Conservation (phyloP, 2,113 vertebrate genomes). For the Pterocles gutturalis region DNA sequence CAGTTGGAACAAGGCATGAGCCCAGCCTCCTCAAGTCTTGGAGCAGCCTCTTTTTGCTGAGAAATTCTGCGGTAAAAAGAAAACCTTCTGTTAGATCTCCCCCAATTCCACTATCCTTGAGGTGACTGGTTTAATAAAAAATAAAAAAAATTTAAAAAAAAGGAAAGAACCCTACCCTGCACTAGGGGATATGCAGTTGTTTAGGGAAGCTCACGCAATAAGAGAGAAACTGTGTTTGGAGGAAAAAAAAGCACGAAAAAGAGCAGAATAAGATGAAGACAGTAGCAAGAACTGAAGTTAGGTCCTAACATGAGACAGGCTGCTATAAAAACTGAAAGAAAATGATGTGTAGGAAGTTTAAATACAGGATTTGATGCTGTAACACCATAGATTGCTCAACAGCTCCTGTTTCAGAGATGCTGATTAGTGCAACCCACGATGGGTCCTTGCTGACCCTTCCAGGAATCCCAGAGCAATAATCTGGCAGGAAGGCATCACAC, state of each 20-base stretch:
- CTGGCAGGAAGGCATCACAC: not conserved
- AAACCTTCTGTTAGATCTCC: not conserved
- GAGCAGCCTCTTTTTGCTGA: not conserved
- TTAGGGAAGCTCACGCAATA: not conserved
- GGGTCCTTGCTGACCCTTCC: slow-evolving; percentile 9
- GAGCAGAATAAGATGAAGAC: not conserved
- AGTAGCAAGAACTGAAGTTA: not conserved
- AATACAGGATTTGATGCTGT: not conserved
- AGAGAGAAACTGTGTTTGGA: not conserved
- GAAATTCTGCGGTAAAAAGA: not conserved
- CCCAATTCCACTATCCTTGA: not conserved
- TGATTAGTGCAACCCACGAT: not conserved
- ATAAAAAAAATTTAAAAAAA: not conserved
- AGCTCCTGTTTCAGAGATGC: not conserved
- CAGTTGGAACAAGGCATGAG: not conserved
- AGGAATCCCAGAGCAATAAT: not conserved
- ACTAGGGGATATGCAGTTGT: not conserved
- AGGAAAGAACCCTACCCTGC: not conserved
- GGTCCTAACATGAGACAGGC: not conserved
- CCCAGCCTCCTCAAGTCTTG: not conserved
- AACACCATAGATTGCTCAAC: not conserved
- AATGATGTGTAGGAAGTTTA: not conserved
- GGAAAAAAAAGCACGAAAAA: not conserved
- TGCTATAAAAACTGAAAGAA: not conserved
- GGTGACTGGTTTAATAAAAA: not conserved